Evolutionary conservation across 2,113 vertebrate species (phyloP), one percentile per base, ranked within the genome.

Genomic region (Chinchilla lanigera): DNA sequence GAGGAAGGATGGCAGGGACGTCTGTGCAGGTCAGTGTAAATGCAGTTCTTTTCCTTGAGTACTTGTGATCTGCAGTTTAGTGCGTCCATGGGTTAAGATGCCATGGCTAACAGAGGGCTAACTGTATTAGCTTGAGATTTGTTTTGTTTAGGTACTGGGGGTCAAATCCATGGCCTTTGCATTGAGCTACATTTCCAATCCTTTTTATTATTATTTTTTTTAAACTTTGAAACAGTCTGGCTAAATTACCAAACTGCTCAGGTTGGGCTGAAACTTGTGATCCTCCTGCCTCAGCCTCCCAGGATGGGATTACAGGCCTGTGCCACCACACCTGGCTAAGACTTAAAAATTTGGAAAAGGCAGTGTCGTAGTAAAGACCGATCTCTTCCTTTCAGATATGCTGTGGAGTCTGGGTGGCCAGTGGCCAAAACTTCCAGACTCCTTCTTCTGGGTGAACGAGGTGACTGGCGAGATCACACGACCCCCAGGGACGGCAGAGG

Each of bases 361-460:
- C 10, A n/a, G 2, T 4, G 30, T 54, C 47, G 22, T 7, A 54
- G 17, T 11, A 1, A 81, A 81, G 78, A 20, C 52, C n/a, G 0
- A 20, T 6, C 11, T 77, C 24, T 47, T 30, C 44, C 38, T 50
- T 77, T 77, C 73, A 77, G 41, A 30, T 47, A 80, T 35, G 77
- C 30, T 16, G 16, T 30, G 30, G 47, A 52, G 30, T 8, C 77
- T 2, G 0, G 47, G 30, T 5, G 44, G 6, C 44, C 75, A 82
- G 38, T 38, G 52, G 35, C 90, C 87, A 90, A 94, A 90, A 13
- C 19, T 26, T 44, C 89, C 67, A 22, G 89, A 97, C 60, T 38
- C 33, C 5, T 95, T 97, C 78, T 93, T 97, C 97, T 98, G 97
- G 96, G 47, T 95, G 26, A 97, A 98, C 0, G 96, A 97, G 92